Percentiles rank a stretch among this genome's conserved stretches.
Evolutionary conservation across 2,113 vertebrate species (phyloP).

Genomic region (Henicopernis longicauda): DNA sequence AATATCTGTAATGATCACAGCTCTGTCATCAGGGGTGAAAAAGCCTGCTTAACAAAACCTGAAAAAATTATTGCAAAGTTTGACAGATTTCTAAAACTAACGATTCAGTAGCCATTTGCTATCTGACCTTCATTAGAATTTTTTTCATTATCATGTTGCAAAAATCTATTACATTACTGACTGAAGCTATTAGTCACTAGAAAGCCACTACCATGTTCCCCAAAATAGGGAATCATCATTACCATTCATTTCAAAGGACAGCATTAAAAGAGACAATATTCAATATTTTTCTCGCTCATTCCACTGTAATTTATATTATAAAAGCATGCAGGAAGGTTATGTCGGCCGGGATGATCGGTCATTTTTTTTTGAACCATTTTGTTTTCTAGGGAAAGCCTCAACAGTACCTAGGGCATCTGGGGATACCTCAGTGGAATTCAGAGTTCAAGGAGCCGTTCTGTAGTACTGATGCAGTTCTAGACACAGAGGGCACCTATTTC

Average conservation of each 20-base stretch:
- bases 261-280: constrained; percentile 69
- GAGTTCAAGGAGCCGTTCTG: not conserved
- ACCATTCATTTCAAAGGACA: constrained; percentile 67
- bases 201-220: constrained; percentile 42
- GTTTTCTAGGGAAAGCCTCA: not conserved
- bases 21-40: not conserved
- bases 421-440: not conserved
- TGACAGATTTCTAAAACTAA: constrained; percentile 40
- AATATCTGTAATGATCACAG: not conserved
- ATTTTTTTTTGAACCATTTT: not conserved
- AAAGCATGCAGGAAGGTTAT: constrained; percentile 50
- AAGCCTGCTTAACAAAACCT: constrained; percentile 5
- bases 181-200: constrained; percentile 64
- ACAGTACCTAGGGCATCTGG: not conserved
- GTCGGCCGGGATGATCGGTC: not conserved
- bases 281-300: constrained; percentile 72
- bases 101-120: constrained; percentile 34
- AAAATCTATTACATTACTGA: constrained; percentile 65
- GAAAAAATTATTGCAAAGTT: constrained; percentile 13
- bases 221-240: constrained; percentile 58
- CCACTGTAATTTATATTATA: constrained; percentile 62
- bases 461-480: not conserved
- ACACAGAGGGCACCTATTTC: not conserved
- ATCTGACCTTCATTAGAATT: constrained; percentile 57
- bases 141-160: constrained; percentile 61